phyloP scores from a whole-genome alignment of 2,113 vertebrate genomes.

The Tinamus guttatus region DNA sequence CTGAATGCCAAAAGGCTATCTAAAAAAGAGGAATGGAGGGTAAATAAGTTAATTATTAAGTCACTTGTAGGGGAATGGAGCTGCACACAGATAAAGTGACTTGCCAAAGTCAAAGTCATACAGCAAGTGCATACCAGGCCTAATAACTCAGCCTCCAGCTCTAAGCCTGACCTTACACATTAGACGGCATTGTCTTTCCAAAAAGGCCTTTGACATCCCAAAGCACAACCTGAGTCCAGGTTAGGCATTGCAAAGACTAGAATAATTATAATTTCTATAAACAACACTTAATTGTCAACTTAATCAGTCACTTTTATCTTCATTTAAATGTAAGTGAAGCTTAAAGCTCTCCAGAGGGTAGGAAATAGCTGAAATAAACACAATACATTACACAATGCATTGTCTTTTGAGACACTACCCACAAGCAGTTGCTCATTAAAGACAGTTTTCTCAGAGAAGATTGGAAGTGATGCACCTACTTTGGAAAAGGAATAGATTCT shows the following conservation, averaged over 20 bases:
- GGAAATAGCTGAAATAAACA: slow-evolving; percentile 41
- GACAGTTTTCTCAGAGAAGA: background rate
- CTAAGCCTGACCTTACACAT: background rate
- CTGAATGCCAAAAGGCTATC: background rate
- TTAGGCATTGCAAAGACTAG: background rate
- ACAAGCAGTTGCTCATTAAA: slow-evolving; percentile 23
- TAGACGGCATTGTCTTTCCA: background rate
- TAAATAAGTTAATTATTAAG: background rate
- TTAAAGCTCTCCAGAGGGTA: slow-evolving; percentile 1
- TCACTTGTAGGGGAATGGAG: background rate
- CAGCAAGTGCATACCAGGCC: background rate
- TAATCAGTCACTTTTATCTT: slow-evolving; percentile 41
- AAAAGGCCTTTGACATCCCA: background rate
- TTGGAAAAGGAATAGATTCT: background rate
- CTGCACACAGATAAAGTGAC: rapidly evolving
- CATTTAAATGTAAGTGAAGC: slow-evolving; percentile 30
- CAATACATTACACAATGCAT: slow-evolving; percentile 12
- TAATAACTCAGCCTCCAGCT: background rate
- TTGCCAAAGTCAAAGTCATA: background rate
- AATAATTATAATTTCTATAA: slow-evolving; percentile 30
- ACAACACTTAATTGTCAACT: slow-evolving; percentile 9
- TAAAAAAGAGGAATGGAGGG: background rate
- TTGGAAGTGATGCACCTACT: background rate
- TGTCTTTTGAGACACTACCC: slow-evolving; percentile 12
- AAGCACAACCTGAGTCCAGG: background rate